A percentile compares a stretch with the other conserved stretches of the same genome.
Evolutionary conservation across 2,113 vertebrate species (phyloP).

Genomic region (Nothobranchius kuhntae): DNA sequence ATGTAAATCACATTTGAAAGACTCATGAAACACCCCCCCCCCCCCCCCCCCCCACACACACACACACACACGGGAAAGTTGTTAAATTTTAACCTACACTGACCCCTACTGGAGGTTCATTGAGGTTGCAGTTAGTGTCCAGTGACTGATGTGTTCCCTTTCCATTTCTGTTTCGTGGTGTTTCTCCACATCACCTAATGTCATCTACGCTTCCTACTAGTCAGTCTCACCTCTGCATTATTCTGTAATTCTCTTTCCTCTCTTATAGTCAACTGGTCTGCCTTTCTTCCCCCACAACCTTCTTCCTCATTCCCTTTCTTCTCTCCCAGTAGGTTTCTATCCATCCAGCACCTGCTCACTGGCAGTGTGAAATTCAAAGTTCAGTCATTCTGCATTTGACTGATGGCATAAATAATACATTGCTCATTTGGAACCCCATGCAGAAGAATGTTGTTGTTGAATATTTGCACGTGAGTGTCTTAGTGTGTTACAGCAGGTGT

Average conservation of each 20-base stretch:
- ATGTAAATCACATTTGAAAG: constrained; percentile 45
- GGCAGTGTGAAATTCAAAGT: constrained; percentile 35
- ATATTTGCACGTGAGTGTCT: neutral
- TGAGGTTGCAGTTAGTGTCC: constrained; percentile 38
- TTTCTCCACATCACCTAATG: neutral
- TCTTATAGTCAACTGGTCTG: constrained; percentile 20
- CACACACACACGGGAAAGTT: too few species aligned
- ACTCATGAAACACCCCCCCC: constrained; percentile 4
- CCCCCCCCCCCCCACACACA: too few species aligned
- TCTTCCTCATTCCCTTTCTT: constrained; percentile 64
- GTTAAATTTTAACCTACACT: constrained; percentile 57
- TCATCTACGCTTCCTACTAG: neutral
- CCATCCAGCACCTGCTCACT: constrained; percentile 35
- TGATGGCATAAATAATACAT: constrained; percentile 49
- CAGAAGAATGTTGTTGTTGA: neutral
- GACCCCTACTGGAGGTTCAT: constrained; percentile 69
- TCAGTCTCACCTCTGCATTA: constrained; percentile 28
- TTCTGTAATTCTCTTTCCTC: constrained; percentile 56
- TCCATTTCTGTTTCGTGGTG: constrained; percentile 14
- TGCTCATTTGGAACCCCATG: constrained; percentile 30
- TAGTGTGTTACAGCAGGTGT: neutral
- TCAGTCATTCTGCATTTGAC: constrained; percentile 26
- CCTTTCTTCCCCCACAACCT: constrained; percentile 27
- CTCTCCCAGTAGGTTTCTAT: constrained; percentile 41
- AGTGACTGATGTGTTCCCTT: neutral